Percentiles rank a stretch among this genome's conserved stretches.
These are phyloP conservation scores for Phylloscopus trochilus DNA, from an alignment of 2,113 vertebrate species.

Conservation along the genomic window DNA sequence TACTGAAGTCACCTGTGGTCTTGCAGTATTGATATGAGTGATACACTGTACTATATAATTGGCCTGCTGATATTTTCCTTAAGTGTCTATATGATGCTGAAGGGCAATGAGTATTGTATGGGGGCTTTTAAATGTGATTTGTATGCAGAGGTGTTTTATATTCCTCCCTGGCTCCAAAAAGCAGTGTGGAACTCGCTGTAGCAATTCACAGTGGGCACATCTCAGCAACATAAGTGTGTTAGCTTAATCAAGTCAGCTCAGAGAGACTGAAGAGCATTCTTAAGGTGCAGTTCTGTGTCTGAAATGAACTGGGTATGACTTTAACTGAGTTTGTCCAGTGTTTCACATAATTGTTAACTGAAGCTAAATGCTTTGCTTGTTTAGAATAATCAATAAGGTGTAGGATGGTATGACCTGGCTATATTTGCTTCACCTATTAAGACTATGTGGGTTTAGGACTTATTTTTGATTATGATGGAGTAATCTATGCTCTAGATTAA, in stretches of 20 bases:
- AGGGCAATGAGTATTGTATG: background rate
- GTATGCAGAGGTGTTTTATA: background rate
- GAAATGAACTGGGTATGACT: background rate
- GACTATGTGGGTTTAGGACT: background rate
- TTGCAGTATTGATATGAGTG: background rate
- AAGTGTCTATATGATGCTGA: background rate
- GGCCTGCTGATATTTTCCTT: slow-evolving; percentile 35
- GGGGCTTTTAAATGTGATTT: background rate
- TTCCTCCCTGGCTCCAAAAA: background rate
- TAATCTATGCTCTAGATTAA: background rate
- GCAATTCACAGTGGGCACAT: background rate
- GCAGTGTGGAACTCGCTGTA: rapidly evolving
- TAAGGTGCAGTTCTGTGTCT: background rate
- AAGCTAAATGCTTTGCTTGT: background rate
- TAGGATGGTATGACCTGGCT: background rate
- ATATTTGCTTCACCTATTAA: background rate
- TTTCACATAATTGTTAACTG: background rate
- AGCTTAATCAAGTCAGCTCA: background rate
- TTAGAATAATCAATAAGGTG: background rate
- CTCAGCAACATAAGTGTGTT: background rate
- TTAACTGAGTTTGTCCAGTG: background rate
- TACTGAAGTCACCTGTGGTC: background rate
- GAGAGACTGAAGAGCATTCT: background rate
- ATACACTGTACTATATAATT: background rate
- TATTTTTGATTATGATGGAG: background rate